Percentiles rank a stretch among this genome's conserved stretches.
These are phyloP conservation scores for Neelides sp. DNA, from an alignment of 1,140 invertebrate genomes.

Conservation along the genomic window DNA sequence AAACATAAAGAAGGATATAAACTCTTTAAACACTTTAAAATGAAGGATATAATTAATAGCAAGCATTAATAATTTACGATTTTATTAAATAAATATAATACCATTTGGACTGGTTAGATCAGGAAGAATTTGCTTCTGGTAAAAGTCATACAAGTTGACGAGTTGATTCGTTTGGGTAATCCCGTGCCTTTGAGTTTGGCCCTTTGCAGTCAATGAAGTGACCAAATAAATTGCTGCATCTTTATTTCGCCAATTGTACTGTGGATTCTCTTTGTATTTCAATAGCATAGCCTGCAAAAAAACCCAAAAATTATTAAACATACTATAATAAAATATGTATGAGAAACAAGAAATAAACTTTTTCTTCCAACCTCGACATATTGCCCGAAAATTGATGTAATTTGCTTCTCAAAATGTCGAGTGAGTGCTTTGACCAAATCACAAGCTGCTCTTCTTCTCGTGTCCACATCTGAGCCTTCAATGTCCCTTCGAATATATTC, in stretches of 20 bases:
- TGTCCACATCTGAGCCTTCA: conserved; percentile 97
- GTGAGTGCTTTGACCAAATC: conserved; percentile 86
- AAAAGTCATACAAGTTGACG: conserved; percentile 80
- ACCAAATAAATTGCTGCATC: conserved; percentile 93
- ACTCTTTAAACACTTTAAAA: not conserved
- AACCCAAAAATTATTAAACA: conserved; percentile 9
- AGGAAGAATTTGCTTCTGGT: conserved; percentile 63
- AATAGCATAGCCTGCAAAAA: conserved; percentile 55
- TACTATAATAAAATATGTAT: not conserved
- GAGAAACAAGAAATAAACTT: conserved; percentile 1
- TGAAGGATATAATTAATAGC: too few species aligned
- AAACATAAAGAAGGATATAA: conserved; percentile 39
- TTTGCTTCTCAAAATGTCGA: conserved; percentile 76
- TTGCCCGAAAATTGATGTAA: conserved; percentile 81
- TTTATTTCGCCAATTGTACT: conserved; percentile 77
- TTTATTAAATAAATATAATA: conserved; percentile 35
- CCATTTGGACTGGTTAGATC: conserved; percentile 65
- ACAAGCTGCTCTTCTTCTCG: conserved; percentile 82
- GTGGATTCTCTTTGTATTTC: conserved; percentile 62
- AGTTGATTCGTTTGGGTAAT: conserved; percentile 79
- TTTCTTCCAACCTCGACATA: conserved; percentile 56
- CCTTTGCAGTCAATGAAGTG: conserved; percentile 80
- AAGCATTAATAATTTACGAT: too few species aligned
- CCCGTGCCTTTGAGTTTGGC: conserved; percentile 78
- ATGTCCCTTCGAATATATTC: conserved; percentile 95